Conservation (phyloP, 2,113 vertebrate species). For the Lethenteron reissneri region DNA sequence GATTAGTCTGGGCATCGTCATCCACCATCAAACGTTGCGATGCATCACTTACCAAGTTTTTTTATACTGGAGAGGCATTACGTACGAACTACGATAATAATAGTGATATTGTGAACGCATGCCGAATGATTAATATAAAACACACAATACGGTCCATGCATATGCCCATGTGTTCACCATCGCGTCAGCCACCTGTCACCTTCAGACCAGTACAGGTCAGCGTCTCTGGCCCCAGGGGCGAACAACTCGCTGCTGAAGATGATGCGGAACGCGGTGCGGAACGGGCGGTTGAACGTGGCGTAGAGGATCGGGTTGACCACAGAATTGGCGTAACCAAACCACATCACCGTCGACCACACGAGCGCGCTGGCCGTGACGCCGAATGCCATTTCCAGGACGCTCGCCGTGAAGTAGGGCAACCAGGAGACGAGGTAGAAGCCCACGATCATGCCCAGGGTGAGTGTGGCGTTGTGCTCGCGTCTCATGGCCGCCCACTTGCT, state of each 20-base stretch:
- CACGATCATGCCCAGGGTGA: conserved; percentile 96
- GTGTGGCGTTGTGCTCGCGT: conserved; percentile 79
- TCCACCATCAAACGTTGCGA: no score
- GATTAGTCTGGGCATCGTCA: no score
- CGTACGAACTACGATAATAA: no score
- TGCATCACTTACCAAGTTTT: no score
- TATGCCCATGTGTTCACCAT: no score
- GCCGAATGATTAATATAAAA: no score
- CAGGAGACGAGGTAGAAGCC: conserved; percentile 93
- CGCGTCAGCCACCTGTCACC: no score
- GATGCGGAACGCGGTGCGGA: conserved; percentile 66
- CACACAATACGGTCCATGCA: no score
- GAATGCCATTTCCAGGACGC: conserved; percentile 67
- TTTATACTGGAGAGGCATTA: no score
- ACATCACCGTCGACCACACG: conserved; percentile 71
- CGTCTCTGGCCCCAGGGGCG: no score
- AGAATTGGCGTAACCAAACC: conserved; percentile 89
- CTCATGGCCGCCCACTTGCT: conserved; percentile 52
- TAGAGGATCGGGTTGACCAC: conserved; percentile 96
- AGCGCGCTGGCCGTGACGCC: conserved; percentile 56
- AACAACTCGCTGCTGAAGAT: conserved; percentile 39
- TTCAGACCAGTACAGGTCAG: no score
- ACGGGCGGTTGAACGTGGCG: conserved; percentile 70
- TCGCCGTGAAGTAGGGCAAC: conserved; percentile 88
- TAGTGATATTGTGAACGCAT: no score